Conservation (phyloP, 2,113 vertebrate species). For the Turdus rufiventris region DNA sequence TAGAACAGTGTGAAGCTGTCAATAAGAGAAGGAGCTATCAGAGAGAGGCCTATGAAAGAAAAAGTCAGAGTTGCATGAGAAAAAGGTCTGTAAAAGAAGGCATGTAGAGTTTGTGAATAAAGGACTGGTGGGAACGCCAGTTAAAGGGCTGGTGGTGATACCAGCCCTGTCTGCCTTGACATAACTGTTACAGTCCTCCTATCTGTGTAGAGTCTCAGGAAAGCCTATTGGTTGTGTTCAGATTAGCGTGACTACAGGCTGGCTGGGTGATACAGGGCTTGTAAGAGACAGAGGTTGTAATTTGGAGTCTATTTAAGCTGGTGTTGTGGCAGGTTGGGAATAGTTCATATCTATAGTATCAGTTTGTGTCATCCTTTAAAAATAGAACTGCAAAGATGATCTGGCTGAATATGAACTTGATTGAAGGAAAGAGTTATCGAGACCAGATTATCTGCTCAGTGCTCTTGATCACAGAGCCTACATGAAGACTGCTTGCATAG, state of each 20-base stretch:
- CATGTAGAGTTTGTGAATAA: no score
- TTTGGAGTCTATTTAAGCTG: background rate
- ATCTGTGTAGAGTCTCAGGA: background rate
- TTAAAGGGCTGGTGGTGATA: no score
- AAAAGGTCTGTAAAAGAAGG: no score
- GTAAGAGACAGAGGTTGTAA: background rate
- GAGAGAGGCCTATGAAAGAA: no score
- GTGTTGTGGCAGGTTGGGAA: background rate
- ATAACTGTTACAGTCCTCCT: background rate
- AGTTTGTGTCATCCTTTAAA: background rate
- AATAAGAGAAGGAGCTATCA: no score
- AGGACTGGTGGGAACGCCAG: no score
- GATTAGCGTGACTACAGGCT: background rate
- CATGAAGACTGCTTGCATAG: background rate
- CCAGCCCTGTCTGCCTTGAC: no score
- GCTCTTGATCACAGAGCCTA: background rate
- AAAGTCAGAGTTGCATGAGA: no score
- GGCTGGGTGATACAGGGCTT: background rate
- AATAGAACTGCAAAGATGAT: background rate
- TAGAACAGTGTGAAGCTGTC: no score
- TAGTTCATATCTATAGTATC: background rate
- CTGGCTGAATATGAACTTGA: accelerated
- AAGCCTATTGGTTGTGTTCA: accelerated
- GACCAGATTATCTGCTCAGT: background rate
- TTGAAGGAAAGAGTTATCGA: background rate